Conservation (phyloP, 2,113 vertebrate genomes). For the Sapayoa aenigma region DNA sequence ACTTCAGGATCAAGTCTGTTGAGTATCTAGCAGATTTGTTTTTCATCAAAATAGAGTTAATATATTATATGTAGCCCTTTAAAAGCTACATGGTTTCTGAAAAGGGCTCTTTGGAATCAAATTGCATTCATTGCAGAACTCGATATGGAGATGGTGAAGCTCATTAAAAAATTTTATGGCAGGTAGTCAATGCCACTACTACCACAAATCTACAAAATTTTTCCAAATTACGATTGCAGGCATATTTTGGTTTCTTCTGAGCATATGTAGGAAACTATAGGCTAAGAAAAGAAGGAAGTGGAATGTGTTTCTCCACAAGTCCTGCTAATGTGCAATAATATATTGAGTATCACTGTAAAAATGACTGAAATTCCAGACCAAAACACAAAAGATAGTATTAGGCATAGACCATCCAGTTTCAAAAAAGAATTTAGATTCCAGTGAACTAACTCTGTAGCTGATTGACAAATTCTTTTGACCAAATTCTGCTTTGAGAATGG, state of each 20-base stretch:
- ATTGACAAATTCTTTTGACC: neutral
- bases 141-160: conserved; percentile 29
- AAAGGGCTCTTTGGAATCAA: conserved; percentile 15
- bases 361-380: neutral
- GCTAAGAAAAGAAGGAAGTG: neutral
- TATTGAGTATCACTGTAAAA: neutral
- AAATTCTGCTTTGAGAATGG: neutral
- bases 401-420: neutral
- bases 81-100: conserved; percentile 14
- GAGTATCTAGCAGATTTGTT: conserved; percentile 31
- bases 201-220: conserved; percentile 8
- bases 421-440: neutral
- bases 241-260: conserved; percentile 32
- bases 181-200: conserved; percentile 12
- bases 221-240: conserved; percentile 33
- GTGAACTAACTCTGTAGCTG: neutral
- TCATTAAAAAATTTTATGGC: conserved; percentile 25
- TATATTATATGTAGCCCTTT: neutral
- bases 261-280: conserved; percentile 15
- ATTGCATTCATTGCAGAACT: conserved; percentile 4
- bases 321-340: neutral
- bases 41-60: conserved; percentile 39
- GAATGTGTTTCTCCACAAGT: neutral
- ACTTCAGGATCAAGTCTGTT: neutral
- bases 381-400: neutral